A percentile compares a stretch with the other conserved stretches of the same genome.
These are phyloP conservation scores for Hydrolagus colliei DNA, from an alignment of 2,797 vertebrate genomes.

Conservation along the genomic window DNA sequence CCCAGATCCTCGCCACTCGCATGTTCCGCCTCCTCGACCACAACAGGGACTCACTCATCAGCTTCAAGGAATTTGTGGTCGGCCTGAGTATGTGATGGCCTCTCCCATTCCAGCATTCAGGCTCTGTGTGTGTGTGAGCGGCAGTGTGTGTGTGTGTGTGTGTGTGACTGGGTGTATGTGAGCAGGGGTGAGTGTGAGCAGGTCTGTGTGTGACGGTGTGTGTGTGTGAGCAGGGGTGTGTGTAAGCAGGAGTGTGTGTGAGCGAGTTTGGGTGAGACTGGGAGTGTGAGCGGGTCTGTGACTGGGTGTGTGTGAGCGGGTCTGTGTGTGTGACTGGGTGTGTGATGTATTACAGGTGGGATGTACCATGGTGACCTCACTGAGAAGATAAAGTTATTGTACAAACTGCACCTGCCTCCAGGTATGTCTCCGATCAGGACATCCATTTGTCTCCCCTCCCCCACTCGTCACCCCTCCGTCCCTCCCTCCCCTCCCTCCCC, in stretches of 20 bases:
- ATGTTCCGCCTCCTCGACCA: conserved; percentile 84
- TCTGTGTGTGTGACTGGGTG: background rate
- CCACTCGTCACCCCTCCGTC: background rate
- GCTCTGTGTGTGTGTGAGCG: no score
- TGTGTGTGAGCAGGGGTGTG: no score
- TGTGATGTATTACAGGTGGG: conserved; percentile 59
- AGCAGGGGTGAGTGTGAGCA: no score
- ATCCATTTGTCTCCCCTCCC: background rate
- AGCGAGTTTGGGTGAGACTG: no score
- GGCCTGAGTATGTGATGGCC: conserved; percentile 72
- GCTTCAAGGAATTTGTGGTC: conserved; percentile 93
- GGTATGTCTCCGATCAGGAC: conserved; percentile 52
- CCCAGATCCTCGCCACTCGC: conserved; percentile 63
- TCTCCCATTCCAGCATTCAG: background rate
- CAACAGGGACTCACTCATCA: conserved; percentile 86
- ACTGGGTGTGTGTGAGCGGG: background rate
- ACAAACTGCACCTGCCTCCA: conserved; percentile 88
- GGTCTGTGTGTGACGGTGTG: background rate
- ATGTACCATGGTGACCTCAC: conserved; percentile 95
- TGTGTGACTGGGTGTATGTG: no score
- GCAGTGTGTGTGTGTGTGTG: no score
- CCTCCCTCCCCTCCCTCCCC: background rate
- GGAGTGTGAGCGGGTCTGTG: no score
- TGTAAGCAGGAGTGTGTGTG: no score
- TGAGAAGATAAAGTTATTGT: conserved; percentile 87